These are phyloP conservation scores for Thalpophila matura DNA, from an alignment of 2,888 invertebrate species.

Conservation along the genomic window DNA sequence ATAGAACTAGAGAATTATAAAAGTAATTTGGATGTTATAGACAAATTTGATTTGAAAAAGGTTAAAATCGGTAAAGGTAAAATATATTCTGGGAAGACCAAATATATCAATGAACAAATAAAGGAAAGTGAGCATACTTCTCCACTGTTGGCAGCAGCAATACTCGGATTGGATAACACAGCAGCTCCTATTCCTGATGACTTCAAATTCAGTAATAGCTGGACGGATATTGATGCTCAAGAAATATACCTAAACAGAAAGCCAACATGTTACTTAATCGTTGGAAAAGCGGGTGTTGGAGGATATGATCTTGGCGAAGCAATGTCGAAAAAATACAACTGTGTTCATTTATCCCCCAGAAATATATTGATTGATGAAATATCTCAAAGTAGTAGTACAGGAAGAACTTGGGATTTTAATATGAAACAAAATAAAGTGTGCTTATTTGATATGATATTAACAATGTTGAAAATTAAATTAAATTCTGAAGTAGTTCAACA, in stretches of 20 bases:
- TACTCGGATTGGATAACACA: slow-evolving; percentile 82
- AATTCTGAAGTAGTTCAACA: slow-evolving; percentile 87
- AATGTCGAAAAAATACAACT: slow-evolving; percentile 90
- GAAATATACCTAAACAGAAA: slow-evolving; percentile 83
- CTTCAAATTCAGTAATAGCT: slow-evolving; percentile 73
- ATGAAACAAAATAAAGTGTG: slow-evolving; percentile 88
- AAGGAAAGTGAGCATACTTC: slow-evolving; percentile 50
- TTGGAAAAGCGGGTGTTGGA: slow-evolving; percentile 91
- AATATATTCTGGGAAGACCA: slow-evolving; percentile 68
- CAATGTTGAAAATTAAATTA: slow-evolving; percentile 88
- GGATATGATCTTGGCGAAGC: slow-evolving; percentile 88
- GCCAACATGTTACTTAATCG: slow-evolving; percentile 91
- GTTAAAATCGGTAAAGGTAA: slow-evolving; percentile 66
- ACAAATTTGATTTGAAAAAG: slow-evolving; percentile 70
- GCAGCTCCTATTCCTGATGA: slow-evolving; percentile 71
- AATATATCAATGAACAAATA: slow-evolving; percentile 59
- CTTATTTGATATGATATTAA: slow-evolving; percentile 86
- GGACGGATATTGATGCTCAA: slow-evolving; percentile 89
- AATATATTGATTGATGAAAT: slow-evolving; percentile 91
- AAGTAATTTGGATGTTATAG: slow-evolving; percentile 70
- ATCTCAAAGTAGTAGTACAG: slow-evolving; percentile 87
- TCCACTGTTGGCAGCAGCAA: slow-evolving; percentile 76
- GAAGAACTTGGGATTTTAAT: slow-evolving; percentile 91
- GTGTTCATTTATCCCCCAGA: slow-evolving; percentile 91
- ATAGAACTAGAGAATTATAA: slow-evolving; percentile 57